Base-by-base conservation (phyloP, 2,113 vertebrate genomes). In the Epinephelus lanceolatus region DNA sequence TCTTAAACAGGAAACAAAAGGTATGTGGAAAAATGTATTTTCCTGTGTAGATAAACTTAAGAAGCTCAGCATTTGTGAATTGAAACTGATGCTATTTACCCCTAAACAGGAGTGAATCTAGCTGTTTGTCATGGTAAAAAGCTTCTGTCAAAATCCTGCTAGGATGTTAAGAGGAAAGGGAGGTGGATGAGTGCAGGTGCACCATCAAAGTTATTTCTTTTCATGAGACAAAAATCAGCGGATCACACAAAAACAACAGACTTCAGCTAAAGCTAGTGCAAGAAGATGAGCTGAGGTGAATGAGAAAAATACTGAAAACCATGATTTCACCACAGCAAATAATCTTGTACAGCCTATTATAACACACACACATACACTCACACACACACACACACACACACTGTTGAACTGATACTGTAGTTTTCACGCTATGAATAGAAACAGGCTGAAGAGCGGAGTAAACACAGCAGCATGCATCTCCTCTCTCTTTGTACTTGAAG, bases 41-140 rank as follows among this genome's bases (percentile, higher is more conserved):
- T 74, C 61, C 47, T 23, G 23, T 59, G 49, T 61, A 62, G 84
- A 82, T 89, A 75, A 86, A 87, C 8, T 19, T 75, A 78, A 86
- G 79, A 59, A 67, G 83, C 80, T 86, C 82, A 73, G 67, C 59
- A 18, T 76, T 73, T 76, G 76, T 70, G 85, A 45, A 60, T 52
- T 78, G 62, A 80, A 84, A 74, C 14, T 61, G 79, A 67, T 72
- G 78, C 62, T 71, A 23, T 85, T 90, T 69, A 61, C 53, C 18
- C 25, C 10, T 9, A 59, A 83, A 80, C 12, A 49, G 11, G 19
- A 57, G 42, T 40, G 72, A 85, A 76, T 81, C 55, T 18, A 51
- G 66, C 60, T 74, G 69, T 72, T 86, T 86, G 51, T 82, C 60
- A 53, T 25, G 33, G 55, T 63, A 69, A 80, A 60, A 53, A 62